Base-by-base conservation (phyloP, 2,888 invertebrate species). In the Euspilapteryx auroguttella region DNA sequence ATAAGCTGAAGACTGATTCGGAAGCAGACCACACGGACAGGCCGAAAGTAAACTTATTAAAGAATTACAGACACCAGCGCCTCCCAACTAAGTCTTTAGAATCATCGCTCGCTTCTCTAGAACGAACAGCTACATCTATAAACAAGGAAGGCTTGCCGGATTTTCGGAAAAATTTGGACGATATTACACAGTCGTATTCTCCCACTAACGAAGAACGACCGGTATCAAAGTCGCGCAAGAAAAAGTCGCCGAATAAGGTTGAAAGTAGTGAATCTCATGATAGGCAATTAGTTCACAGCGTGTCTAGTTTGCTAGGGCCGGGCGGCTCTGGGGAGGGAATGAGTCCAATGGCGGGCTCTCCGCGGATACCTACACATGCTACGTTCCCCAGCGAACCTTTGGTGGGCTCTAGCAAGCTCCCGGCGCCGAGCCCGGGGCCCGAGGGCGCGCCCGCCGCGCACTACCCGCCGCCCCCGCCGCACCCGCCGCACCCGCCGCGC, bases 121-220 rank as follows among this genome's bases (percentile, higher is more conserved):
- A 77, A 37, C 55, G 56, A 35, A 75, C 77, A 0, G 66, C 77
- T 0, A 66, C 61, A 30, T 61, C 64, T 4, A 42, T 68, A 12
- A 68, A 64, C 31, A 69, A 62, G 34, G 73, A 73, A 30, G 59
- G 73, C 3, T 46, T 71, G 44, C 76, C 77, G 5, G 76, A 71
- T 38, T 75, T 77, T 31, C 53, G 76, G 9, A 66, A 52, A 35
- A 75, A 75, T 34, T 50, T 77, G 27, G 77, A 76, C 30, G 75
- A 76, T 37, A 77, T 77, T 21, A 77, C 77, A 2, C 69, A 75
- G 29, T 75, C 77, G 1, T 76, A 77, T 33, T 73, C 77, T 0
- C 75, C 75, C 0, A 56, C 53, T 1, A 49, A 53, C 6, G 71
- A 73, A 28, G 69, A 71, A 14, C 63, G 55, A 36, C 44, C 50